A percentile compares a stretch with the other conserved stretches of the same genome.
Evolutionary conservation across 2,888 invertebrate species (phyloP).

Genomic region (Dolichomitus sp.): DNA sequence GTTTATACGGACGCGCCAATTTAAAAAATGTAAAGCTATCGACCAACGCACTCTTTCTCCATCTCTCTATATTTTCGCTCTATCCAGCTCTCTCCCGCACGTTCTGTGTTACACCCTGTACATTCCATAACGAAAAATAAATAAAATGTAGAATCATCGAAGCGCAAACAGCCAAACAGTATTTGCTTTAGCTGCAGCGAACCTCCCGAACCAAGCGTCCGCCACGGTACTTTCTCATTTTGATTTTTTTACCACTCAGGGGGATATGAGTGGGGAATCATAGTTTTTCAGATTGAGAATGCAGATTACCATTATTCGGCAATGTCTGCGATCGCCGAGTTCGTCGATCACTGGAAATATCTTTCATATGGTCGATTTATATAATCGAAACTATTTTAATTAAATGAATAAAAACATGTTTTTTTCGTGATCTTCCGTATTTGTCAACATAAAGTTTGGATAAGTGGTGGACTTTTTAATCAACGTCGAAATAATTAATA

Average conservation of each 20-base stretch:
- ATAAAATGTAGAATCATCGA: conserved; percentile 11
- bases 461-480: background rate
- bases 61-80: background rate
- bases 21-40: conserved; percentile 71
- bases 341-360: too few species aligned
- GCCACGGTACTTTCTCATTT: conserved; percentile 9
- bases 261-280: background rate
- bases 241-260: conserved; percentile 9
- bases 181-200: conserved; percentile 19
- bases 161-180: conserved; percentile 8
- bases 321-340: background rate
- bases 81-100: conserved; percentile 6
- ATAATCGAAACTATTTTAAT: background rate
- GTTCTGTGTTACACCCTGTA: conserved; percentile 20
- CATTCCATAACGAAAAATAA: conserved; percentile 41
- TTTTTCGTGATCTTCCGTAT: background rate
- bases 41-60: conserved; percentile 34
- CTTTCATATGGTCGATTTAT: background rate
- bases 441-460: background rate
- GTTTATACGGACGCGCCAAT: conserved; percentile 66
- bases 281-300: conserved; percentile 12
- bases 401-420: background rate
- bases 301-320: conserved; percentile 21
- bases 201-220: background rate
- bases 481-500: background rate